phyloP scores from a whole-genome alignment of 2,797 vertebrate genomes.

The Rhinichthys osculus region DNA sequence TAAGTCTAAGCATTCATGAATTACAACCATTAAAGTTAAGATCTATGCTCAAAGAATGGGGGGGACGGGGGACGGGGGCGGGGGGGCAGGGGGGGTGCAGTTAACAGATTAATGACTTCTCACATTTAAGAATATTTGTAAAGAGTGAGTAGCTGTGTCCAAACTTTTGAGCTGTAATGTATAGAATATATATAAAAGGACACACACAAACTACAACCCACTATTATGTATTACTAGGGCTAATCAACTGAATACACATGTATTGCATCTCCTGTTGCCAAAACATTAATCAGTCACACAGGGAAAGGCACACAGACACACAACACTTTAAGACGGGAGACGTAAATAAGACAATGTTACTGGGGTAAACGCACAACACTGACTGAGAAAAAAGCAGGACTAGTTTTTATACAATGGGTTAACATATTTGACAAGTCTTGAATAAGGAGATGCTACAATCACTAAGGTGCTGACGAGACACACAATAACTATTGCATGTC shows the following conservation, averaged over 20 bases:
- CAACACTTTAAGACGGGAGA: conserved; percentile 11
- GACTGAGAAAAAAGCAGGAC: background rate
- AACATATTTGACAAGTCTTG: background rate
- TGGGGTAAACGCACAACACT: background rate
- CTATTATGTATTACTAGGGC: background rate
- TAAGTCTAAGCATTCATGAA: too few species aligned
- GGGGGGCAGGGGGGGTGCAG: too few species aligned
- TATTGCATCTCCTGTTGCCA: background rate
- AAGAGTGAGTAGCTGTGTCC: background rate
- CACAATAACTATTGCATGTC: background rate
- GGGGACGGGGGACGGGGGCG: too few species aligned
- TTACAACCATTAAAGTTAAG: too few species aligned
- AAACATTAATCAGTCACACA: conserved; percentile 13
- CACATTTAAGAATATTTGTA: background rate
- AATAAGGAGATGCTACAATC: background rate
- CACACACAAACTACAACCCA: background rate
- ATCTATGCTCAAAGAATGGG: too few species aligned
- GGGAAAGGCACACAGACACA: background rate
- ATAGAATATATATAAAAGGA: background rate
- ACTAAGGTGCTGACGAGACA: background rate
- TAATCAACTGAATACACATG: background rate
- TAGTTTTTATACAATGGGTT: background rate
- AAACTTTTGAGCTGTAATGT: conserved; percentile 1
- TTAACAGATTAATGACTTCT: background rate
- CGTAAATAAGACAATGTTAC: background rate